A percentile compares a stretch with the other conserved stretches of the same genome.
phyloP scores from a whole-genome alignment of 2,888 invertebrate species.

The Neoscelio sp. region DNA sequence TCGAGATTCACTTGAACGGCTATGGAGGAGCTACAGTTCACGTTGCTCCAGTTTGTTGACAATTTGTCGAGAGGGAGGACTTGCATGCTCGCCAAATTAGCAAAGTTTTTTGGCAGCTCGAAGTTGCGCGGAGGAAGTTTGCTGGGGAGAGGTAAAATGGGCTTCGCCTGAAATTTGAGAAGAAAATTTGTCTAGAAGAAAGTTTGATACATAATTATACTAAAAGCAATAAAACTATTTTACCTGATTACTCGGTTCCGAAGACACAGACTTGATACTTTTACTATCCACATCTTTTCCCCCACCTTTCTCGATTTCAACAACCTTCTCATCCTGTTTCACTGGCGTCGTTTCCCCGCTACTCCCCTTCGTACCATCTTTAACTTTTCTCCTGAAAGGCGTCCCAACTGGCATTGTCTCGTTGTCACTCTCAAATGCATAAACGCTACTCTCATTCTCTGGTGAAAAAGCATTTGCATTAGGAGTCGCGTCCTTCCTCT shows the following conservation, averaged over 20 bases:
- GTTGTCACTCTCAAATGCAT: constrained; percentile 89
- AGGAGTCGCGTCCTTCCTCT: constrained; percentile 82
- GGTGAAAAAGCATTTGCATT: constrained; percentile 87
- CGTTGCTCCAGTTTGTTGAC: constrained; percentile 80
- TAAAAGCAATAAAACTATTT: too few relatives aligned
- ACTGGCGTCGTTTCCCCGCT: constrained; percentile 41
- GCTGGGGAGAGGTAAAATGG: neutral
- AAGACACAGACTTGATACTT: neutral
- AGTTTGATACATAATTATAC: too few relatives aligned
- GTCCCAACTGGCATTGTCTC: constrained; percentile 84
- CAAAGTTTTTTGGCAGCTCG: constrained; percentile 75
- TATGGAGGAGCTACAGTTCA: constrained; percentile 84
- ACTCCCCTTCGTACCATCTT: constrained; percentile 70
- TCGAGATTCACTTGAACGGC: constrained; percentile 85
- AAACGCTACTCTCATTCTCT: constrained; percentile 88
- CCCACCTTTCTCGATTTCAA: constrained; percentile 10
- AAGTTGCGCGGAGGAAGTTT: constrained; percentile 27
- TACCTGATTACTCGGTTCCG: constrained; percentile 8
- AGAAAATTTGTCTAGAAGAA: too few relatives aligned
- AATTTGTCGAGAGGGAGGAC: constrained; percentile 80
- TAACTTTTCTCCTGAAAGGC: constrained; percentile 84
- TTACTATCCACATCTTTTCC: constrained; percentile 11
- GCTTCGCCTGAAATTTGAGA: neutral
- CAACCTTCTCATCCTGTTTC: constrained; percentile 52
- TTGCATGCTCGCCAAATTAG: constrained; percentile 76